A percentile compares a stretch with the other conserved stretches of the same genome.
Conservation (phyloP, 2,888 invertebrate species). For the Thymelicus sylvestris region DNA sequence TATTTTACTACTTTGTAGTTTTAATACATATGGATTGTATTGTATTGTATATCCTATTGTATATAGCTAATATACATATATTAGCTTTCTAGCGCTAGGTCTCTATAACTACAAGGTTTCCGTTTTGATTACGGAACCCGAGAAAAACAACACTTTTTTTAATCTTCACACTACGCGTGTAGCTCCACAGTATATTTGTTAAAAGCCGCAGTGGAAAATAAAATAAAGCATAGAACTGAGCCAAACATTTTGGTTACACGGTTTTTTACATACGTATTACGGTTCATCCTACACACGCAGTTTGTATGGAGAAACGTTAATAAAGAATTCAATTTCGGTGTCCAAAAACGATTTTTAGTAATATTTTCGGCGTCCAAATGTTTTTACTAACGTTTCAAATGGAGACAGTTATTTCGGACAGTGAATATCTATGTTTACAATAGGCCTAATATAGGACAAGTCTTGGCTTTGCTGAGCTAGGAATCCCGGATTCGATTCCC, state of each 20-base stretch:
- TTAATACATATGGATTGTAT: no score
- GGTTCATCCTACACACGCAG: not conserved
- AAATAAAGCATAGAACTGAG: constrained; percentile 25
- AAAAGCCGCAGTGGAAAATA: constrained; percentile 25
- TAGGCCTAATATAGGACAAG: no score
- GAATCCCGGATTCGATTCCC: no score
- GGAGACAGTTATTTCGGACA: no score
- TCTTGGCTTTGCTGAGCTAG: no score
- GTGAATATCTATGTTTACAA: no score
- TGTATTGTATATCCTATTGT: no score
- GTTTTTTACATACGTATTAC: constrained; percentile 15
- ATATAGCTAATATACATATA: no score
- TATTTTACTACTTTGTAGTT: no score
- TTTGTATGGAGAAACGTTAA: constrained; percentile 25
- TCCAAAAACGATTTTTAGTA: not conserved
- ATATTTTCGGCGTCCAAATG: not conserved
- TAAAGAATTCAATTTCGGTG: constrained; percentile 19
- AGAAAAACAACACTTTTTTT: constrained; percentile 18
- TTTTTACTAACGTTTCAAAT: not conserved
- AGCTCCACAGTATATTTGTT: constrained; percentile 26
- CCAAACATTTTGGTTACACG: constrained; percentile 25
- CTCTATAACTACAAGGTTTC: no score
- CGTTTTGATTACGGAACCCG: not conserved
- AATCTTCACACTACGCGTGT: constrained; percentile 21
- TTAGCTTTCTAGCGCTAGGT: no score